Evolutionary conservation across 2,113 vertebrate species (phyloP).

Genomic region (Xiphorhynchus elegans): DNA sequence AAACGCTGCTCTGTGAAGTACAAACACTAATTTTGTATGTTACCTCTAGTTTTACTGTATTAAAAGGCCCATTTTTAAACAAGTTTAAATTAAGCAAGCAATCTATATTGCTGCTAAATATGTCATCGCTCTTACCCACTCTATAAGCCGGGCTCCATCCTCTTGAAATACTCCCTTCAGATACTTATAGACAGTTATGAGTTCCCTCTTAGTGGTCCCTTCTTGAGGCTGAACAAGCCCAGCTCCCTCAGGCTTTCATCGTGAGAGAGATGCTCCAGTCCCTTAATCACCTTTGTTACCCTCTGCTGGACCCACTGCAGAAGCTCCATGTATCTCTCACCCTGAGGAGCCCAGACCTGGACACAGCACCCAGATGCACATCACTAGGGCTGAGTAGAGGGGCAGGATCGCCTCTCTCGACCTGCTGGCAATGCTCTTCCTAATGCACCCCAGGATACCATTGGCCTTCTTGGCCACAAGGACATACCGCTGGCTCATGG

Average conservation of each 20-base stretch:
- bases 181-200: fast-evolving
- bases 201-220: not conserved
- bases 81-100: not conserved
- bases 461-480: not conserved
- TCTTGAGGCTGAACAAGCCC: not conserved
- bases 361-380: not conserved
- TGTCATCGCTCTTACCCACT: not conserved
- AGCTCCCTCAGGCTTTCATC: not conserved
- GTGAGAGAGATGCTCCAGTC: not conserved
- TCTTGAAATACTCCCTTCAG: not conserved
- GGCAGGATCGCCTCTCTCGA: not conserved
- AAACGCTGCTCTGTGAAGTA: not conserved
- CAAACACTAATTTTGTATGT: not conserved
- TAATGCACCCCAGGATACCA: not conserved
- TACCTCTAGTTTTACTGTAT: not conserved
- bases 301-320: not conserved
- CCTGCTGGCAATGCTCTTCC: not conserved
- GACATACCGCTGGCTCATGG: not conserved
- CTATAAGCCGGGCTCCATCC: not conserved
- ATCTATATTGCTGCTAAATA: not conserved
- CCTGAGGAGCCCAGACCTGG: not conserved
- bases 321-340: not conserved
- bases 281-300: not conserved
- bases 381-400: not conserved
- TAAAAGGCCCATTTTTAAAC: not conserved